Evolutionary conservation across 30 jellyfish, hydroid and myxozoan genomes (phyloP).

Genomic region (Mastigias papua): DNA sequence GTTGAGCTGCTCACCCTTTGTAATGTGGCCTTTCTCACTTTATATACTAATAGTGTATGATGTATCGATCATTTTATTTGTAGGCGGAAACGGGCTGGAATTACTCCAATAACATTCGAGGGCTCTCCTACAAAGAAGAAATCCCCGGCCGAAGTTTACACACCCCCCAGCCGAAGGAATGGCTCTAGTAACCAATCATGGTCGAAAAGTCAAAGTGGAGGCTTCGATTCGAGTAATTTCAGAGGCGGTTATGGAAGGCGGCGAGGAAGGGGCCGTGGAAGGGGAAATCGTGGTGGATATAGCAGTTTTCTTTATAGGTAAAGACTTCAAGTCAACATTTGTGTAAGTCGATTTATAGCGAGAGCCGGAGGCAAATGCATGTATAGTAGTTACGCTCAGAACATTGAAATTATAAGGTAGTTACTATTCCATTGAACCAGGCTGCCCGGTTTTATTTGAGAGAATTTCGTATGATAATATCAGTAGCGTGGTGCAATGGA

Average conservation of each 20-base stretch:
- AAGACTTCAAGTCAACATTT: neutral
- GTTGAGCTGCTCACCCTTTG: no score
- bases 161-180: constrained; percentile 87
- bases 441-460: neutral
- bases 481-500: neutral
- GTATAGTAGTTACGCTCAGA: neutral
- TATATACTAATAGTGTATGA: neutral
- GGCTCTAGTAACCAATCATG: constrained; percentile 30
- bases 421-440: neutral
- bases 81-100: constrained; percentile 97
- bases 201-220: constrained; percentile 18
- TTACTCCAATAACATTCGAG: constrained; percentile 93
- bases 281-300: constrained; percentile 71
- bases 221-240: constrained; percentile 21
- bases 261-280: constrained; percentile 81
- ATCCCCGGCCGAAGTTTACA: constrained; percentile 61
- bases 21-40: neutral
- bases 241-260: constrained; percentile 78
- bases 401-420: neutral
- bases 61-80: constrained; percentile 1
- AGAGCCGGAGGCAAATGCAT: neutral
- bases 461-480: neutral
- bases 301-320: constrained; percentile 85
- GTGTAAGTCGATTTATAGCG: neutral
- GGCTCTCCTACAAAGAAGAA: constrained; percentile 78